Percentiles rank a stretch among this genome's conserved stretches.
phyloP scores from a whole-genome alignment of 2,113 vertebrate genomes.

The Crotophaga sulcirostris region DNA sequence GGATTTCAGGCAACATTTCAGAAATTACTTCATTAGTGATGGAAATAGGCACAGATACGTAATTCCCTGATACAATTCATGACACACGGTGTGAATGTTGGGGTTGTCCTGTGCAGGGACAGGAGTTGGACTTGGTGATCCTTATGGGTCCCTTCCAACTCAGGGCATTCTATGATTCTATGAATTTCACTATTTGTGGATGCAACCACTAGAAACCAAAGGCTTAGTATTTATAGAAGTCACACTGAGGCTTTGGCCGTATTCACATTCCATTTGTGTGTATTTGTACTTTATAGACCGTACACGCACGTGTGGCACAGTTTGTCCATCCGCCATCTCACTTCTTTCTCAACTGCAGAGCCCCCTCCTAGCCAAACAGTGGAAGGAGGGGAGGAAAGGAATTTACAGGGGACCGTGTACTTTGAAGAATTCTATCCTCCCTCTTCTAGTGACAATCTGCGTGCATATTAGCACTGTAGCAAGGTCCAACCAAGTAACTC shows the following conservation, averaged over 20 bases:
- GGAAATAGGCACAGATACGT: background rate
- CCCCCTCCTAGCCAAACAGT: background rate
- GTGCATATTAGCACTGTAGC: background rate
- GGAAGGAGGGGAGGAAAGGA: background rate
- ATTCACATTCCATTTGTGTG: accelerated
- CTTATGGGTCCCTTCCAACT: too few relatives aligned
- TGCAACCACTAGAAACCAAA: background rate
- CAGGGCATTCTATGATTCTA: too few relatives aligned
- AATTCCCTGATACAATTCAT: background rate
- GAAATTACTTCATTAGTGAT: background rate
- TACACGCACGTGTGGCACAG: background rate
- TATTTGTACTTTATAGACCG: background rate
- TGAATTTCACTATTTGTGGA: too few relatives aligned
- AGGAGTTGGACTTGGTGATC: too few relatives aligned
- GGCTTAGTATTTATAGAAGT: background rate
- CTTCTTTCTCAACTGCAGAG: background rate
- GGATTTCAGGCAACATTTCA: background rate
- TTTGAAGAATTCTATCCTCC: background rate
- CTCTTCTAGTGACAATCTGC: background rate
- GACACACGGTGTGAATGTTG: too few relatives aligned
- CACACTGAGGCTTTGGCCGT: background rate
- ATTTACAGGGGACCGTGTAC: background rate
- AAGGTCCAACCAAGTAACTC: background rate
- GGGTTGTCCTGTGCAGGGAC: too few relatives aligned
- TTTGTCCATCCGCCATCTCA: background rate